Evolutionary conservation across 2,113 vertebrate genomes (phyloP).

Genomic region (Otocyon megalotis): DNA sequence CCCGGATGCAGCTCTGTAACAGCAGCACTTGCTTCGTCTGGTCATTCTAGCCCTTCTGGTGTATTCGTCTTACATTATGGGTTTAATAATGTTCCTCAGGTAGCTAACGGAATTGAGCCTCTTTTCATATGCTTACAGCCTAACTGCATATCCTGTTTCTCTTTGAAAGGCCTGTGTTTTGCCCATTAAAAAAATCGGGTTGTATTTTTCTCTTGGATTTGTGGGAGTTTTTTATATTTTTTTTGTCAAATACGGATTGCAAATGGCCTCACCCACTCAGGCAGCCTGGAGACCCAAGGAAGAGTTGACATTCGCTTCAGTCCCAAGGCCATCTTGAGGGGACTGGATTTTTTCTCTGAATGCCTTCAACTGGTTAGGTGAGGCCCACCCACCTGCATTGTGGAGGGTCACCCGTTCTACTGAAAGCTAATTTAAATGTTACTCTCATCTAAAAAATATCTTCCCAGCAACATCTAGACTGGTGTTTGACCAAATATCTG

Average conservation of each 20-base stretch:
- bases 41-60: neutral
- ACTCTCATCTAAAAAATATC: neutral
- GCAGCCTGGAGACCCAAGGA: neutral
- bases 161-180: neutral
- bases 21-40: neutral
- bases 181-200: neutral
- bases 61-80: neutral
- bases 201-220: neutral
- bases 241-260: neutral
- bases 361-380: neutral
- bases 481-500: neutral
- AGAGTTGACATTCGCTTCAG: rapidly evolving
- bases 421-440: neutral
- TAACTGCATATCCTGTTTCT: neutral
- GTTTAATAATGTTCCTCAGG: neutral
- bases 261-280: neutral
- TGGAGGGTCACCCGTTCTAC: neutral
- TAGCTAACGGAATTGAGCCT: neutral
- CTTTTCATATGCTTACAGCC: no score
- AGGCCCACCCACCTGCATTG: neutral
- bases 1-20: rapidly evolving
- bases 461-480: neutral
- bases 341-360: neutral
- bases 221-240: neutral
- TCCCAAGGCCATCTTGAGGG: neutral